A percentile compares a stretch with the other conserved stretches of the same genome.
These are phyloP conservation scores for Bruchidius siliquastri DNA, from an alignment of 2,888 invertebrate species.

Conservation along the genomic window DNA sequence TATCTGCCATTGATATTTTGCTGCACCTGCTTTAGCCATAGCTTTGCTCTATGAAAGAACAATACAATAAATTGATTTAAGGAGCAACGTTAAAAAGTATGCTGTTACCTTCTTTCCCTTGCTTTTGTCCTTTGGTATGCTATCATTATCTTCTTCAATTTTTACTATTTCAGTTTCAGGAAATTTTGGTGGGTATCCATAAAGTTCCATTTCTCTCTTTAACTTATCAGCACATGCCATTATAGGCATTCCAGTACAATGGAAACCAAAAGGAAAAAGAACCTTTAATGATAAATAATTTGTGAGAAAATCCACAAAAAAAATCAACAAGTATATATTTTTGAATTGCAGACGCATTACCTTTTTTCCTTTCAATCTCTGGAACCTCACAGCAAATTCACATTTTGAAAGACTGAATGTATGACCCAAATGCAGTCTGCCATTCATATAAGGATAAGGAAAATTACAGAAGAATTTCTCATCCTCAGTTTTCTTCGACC, in stretches of 20 bases:
- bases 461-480: constrained; percentile 93
- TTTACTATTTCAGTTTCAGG: constrained; percentile 58
- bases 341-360: too few species aligned
- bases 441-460: constrained; percentile 99
- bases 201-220: constrained; percentile 86
- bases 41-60: constrained; percentile 57
- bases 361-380: constrained; percentile 85
- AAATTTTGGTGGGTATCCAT: constrained; percentile 89
- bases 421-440: constrained; percentile 94
- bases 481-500: constrained; percentile 52
- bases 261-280: constrained; percentile 96
- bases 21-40: constrained; percentile 80
- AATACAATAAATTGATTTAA: background rate
- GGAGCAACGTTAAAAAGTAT: background rate
- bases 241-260: constrained; percentile 99
- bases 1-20: constrained; percentile 98
- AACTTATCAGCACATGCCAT: constrained; percentile 98
- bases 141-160: constrained; percentile 52
- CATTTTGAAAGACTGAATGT: constrained; percentile 96
- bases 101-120: constrained; percentile 76
- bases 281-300: constrained; percentile 44
- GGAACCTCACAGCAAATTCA: constrained; percentile 91
- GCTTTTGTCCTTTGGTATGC: constrained; percentile 74
- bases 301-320: background rate
- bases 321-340: too few species aligned